Percentiles rank a stretch among this genome's conserved stretches.
Conservation (phyloP, 2,113 vertebrate species). For the Aegithalos caudatus region DNA sequence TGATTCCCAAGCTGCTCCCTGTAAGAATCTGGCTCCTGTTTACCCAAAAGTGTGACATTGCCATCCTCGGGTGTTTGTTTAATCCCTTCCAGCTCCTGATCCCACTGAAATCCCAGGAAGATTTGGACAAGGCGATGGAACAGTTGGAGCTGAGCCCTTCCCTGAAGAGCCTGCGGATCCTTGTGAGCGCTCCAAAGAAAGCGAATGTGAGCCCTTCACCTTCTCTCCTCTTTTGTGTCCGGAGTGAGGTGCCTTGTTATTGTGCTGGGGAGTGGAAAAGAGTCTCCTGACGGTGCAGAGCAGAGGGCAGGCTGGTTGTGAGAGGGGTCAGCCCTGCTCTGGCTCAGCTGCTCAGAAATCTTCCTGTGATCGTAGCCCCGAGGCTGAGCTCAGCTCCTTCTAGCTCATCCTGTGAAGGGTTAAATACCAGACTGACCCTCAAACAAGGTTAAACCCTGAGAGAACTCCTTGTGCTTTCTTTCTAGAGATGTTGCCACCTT, state of each 20-base stretch:
- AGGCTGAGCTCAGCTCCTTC: neutral
- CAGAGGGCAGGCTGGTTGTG: neutral
- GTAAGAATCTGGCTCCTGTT: neutral
- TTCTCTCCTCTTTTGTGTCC: constrained; percentile 14
- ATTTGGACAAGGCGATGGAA: constrained; percentile 84
- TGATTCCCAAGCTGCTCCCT: neutral
- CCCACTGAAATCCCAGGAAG: constrained; percentile 88
- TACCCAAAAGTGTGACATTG: constrained; percentile 32
- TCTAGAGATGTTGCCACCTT: neutral
- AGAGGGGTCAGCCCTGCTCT: neutral
- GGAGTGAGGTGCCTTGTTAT: neutral
- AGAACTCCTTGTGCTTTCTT: neutral
- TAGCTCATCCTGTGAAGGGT: neutral
- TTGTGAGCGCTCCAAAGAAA: constrained; percentile 86
- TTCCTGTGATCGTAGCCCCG: neutral
- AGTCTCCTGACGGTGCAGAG: neutral
- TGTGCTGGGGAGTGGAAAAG: neutral
- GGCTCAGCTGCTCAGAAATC: neutral
- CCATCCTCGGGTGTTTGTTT: constrained; percentile 27
- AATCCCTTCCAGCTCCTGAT: constrained; percentile 77
- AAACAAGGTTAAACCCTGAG: neutral
- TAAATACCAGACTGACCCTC: neutral
- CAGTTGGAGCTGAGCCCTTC: constrained; percentile 76
- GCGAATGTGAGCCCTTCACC: constrained; percentile 77
- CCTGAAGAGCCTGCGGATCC: constrained; percentile 80